These are phyloP conservation scores for Drosophila kokeensis DNA, from an alignment of 2,888 invertebrate genomes.

Conservation along the genomic window DNA sequence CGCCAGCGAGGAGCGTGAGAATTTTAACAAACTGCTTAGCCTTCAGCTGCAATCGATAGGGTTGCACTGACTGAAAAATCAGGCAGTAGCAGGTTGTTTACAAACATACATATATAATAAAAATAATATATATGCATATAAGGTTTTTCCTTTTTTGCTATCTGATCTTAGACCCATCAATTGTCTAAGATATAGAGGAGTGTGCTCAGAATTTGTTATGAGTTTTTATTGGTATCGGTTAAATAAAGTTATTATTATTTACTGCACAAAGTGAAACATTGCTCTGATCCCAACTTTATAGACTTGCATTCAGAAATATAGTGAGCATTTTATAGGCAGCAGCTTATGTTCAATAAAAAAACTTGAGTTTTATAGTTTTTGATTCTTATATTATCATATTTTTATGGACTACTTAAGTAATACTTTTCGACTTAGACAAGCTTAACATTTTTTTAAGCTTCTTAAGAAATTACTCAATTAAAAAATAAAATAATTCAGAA, in stretches of 20 bases:
- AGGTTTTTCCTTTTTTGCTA: neutral
- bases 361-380: neutral
- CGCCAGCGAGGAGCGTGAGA: slow-evolving; percentile 75
- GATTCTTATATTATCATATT: neutral
- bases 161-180: neutral
- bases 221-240: neutral
- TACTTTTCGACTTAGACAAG: neutral
- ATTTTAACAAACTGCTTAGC: slow-evolving; percentile 63
- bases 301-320: neutral
- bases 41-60: slow-evolving; percentile 23
- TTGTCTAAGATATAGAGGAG: no score
- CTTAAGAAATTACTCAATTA: neutral
- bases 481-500: neutral
- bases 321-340: neutral
- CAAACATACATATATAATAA: no score
- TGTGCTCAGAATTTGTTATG: neutral
- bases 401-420: neutral
- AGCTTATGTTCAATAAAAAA: neutral
- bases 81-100: slow-evolving; percentile 12
- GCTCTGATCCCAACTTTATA: neutral
- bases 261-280: neutral
- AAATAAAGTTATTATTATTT: neutral
- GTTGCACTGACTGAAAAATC: slow-evolving; percentile 28
- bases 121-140: neutral
- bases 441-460: neutral